phyloP scores from a whole-genome alignment of 1,140 invertebrate species.

The Drosophila ogumai region DNA sequence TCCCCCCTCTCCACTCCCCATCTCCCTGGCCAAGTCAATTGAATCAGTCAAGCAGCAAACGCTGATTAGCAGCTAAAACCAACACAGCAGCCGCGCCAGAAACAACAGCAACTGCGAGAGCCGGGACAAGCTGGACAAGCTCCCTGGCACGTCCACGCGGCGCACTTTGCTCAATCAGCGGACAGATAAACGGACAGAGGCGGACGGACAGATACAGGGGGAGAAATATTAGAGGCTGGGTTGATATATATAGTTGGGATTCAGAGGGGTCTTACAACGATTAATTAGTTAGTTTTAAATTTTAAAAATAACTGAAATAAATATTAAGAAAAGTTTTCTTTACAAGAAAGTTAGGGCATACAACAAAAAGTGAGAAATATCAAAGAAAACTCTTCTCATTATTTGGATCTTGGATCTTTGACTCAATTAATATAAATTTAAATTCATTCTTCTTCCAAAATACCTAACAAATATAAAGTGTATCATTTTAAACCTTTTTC shows the following conservation, averaged over 20 bases:
- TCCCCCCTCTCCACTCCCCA: neutral
- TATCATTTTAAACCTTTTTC: too few species aligned
- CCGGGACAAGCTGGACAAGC: constrained; percentile 39
- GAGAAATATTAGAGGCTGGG: neutral
- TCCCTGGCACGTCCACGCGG: constrained; percentile 37
- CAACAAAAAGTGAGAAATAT: too few species aligned
- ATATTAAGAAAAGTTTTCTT: too few species aligned
- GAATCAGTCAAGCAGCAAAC: constrained; percentile 69
- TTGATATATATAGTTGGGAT: neutral
- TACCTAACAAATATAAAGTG: neutral
- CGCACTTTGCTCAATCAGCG: constrained; percentile 50
- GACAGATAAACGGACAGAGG: constrained; percentile 12
- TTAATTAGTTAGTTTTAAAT: too few species aligned
- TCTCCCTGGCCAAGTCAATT: constrained; percentile 59
- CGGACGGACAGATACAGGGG: neutral
- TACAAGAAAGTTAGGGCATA: too few species aligned
- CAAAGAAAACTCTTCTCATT: too few species aligned
- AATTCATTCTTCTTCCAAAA: neutral
- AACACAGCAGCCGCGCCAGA: constrained; percentile 32
- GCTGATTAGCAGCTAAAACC: constrained; percentile 72
- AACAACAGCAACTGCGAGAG: constrained; percentile 13
- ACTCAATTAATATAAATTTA: neutral
- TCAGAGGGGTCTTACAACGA: too few species aligned
- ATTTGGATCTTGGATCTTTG: neutral
- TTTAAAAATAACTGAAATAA: too few species aligned